These are phyloP conservation scores for Aphodius granarius DNA, from an alignment of 2,888 invertebrate genomes.

Conservation along the genomic window DNA sequence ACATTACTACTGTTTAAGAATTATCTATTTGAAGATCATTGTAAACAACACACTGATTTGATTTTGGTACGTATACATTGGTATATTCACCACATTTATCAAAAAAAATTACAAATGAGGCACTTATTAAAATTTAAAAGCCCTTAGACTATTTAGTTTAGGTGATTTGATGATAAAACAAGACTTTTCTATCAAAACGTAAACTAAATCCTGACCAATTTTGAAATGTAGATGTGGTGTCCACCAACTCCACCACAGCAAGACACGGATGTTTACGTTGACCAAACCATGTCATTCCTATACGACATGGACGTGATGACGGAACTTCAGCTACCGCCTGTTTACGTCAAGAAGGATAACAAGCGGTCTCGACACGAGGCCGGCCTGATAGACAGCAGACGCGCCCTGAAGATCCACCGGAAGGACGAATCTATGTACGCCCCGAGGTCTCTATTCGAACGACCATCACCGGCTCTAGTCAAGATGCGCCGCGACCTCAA, in stretches of 20 bases:
- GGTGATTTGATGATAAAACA: no score
- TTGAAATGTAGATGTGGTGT: constrained; percentile 80
- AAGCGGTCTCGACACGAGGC: constrained; percentile 73
- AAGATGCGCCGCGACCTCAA: constrained; percentile 79
- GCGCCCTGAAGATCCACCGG: constrained; percentile 61
- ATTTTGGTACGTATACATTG: no score
- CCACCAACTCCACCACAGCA: constrained; percentile 96
- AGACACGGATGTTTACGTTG: constrained; percentile 90
- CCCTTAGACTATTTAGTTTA: neutral
- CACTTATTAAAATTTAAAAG: neutral
- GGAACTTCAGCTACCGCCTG: constrained; percentile 78
- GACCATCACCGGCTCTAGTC: constrained; percentile 71
- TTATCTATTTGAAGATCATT: no score
- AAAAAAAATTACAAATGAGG: neutral
- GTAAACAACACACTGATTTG: no score
- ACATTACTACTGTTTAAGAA: no score
- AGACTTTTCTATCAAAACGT: neutral
- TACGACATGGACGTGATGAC: constrained; percentile 78
- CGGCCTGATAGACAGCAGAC: constrained; percentile 58
- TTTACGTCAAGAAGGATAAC: constrained; percentile 76
- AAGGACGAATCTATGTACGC: constrained; percentile 77
- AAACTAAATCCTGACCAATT: neutral
- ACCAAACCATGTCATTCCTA: constrained; percentile 79
- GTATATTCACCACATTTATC: no score
- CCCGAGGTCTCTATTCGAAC: constrained; percentile 81